Evolutionary conservation across 2,113 vertebrate genomes (phyloP).

Genomic region (Cynopterus brachyotis): DNA sequence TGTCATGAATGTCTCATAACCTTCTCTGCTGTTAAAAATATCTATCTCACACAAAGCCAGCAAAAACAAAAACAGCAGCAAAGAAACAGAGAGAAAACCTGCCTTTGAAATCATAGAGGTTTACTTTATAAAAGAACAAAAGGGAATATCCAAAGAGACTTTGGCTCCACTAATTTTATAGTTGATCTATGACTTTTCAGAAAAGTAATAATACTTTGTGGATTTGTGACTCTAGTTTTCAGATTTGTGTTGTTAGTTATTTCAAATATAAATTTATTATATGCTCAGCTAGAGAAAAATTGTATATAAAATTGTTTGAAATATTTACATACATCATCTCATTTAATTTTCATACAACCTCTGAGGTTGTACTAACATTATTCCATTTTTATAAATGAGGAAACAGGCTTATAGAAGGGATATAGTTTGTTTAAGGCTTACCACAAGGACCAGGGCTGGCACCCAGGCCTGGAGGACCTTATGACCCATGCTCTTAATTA

Average conservation of each 20-base stretch:
- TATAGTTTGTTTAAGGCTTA: not conserved
- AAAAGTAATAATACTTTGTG: not conserved
- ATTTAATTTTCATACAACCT: not conserved
- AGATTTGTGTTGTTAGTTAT: not conserved
- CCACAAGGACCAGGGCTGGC: not conserved
- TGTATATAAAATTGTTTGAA: not conserved
- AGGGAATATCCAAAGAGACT: not conserved
- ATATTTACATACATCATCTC: not conserved
- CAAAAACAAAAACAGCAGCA: not conserved
- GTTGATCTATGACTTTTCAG: not conserved
- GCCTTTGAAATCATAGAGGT: not conserved
- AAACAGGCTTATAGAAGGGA: not conserved
- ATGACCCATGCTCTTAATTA: not conserved
- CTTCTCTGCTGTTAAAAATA: not conserved
- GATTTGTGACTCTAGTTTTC: not conserved
- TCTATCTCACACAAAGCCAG: not conserved
- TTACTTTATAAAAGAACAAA: not conserved
- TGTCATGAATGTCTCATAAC: not conserved
- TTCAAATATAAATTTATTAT: not conserved
- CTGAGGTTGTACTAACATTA: not conserved
- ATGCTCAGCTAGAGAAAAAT: not conserved
- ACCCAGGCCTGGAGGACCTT: no score
- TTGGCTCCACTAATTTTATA: not conserved
- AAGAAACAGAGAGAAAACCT: not conserved
- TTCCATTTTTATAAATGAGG: not conserved